These are phyloP conservation scores for Calliphora vomitoria DNA, from an alignment of 2,888 invertebrate species.

Conservation along the genomic window DNA sequence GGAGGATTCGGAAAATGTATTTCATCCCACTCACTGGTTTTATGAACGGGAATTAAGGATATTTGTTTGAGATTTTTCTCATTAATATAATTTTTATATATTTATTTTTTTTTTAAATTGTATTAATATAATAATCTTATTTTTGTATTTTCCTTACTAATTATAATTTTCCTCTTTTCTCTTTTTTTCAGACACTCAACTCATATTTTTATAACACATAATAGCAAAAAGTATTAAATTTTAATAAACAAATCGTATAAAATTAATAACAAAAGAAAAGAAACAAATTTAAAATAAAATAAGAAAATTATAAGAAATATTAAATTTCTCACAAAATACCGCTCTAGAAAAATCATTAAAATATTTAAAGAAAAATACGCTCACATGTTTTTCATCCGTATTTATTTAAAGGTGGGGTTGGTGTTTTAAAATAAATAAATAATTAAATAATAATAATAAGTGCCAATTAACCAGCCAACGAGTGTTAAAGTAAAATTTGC, in stretches of 20 bases:
- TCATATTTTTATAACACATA: slow-evolving; percentile 4
- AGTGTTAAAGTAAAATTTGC: not conserved
- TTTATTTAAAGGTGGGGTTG: slow-evolving; percentile 8
- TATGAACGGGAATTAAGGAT: too few relatives aligned
- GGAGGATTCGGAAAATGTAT: too few relatives aligned
- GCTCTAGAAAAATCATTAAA: slow-evolving; percentile 2
- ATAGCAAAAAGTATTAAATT: not conserved
- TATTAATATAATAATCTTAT: slow-evolving; percentile 9
- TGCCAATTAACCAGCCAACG: slow-evolving; percentile 33
- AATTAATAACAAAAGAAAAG: not conserved
- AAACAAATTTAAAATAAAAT: slow-evolving; percentile 20
- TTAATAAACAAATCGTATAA: slow-evolving; percentile 10
- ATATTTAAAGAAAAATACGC: slow-evolving; percentile 11
- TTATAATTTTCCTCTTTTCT: slow-evolving; percentile 1
- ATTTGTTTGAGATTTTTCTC: too few relatives aligned
- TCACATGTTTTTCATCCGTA: not conserved
- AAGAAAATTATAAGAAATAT: not conserved
- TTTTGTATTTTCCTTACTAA: not conserved
- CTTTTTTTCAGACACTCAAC: slow-evolving; percentile 47
- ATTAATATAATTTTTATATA: too few relatives aligned
- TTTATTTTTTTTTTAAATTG: too few relatives aligned
- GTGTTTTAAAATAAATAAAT: slow-evolving; percentile 23
- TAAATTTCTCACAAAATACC: not conserved
- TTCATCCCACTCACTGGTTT: too few relatives aligned
- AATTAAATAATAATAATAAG: slow-evolving; percentile 18